These are phyloP conservation scores for Periplaneta americana DNA, from an alignment of 1,140 invertebrate genomes.

Conservation along the genomic window DNA sequence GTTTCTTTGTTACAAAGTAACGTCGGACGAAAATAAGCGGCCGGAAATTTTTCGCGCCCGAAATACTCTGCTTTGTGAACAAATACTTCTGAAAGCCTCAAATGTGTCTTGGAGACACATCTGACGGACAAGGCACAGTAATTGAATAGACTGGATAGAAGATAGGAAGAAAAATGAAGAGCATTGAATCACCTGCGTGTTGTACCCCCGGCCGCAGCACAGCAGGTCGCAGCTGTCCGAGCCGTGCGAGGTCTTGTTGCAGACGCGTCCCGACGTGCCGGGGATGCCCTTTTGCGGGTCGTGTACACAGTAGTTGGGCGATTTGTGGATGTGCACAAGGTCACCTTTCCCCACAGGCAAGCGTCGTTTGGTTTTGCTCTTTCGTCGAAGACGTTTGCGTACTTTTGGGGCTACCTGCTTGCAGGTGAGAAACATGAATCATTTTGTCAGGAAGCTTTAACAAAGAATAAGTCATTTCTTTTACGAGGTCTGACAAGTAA, in stretches of 20 bases:
- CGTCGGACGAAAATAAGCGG: too few species aligned
- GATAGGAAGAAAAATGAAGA: too few species aligned
- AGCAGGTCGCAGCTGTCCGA: constrained; percentile 55
- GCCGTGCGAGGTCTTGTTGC: constrained; percentile 50
- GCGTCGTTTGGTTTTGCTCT: constrained; percentile 17
- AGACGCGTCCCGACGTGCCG: constrained; percentile 52
- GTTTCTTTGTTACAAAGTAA: too few species aligned
- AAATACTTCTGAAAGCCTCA: too few species aligned
- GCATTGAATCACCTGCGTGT: constrained; percentile 49
- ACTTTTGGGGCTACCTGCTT: constrained; percentile 28
- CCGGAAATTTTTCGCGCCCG: too few species aligned
- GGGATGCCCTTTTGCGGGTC: constrained; percentile 51
- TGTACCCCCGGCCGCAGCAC: constrained; percentile 60
- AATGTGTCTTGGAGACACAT: too few species aligned
- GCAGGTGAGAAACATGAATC: not conserved
- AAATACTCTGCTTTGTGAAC: too few species aligned
- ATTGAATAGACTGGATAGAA: too few species aligned
- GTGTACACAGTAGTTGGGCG: constrained; percentile 57
- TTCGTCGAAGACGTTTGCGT: constrained; percentile 31
- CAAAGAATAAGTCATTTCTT: not conserved
- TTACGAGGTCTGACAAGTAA: too few species aligned
- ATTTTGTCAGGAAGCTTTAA: not conserved
- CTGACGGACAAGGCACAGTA: too few species aligned
- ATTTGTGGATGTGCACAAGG: constrained; percentile 56
- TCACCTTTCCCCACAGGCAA: constrained; percentile 39